Percentiles rank a stretch among this genome's conserved stretches.
Evolutionary conservation across 2,888 invertebrate species (phyloP).

Genomic region (Macrophya alboannulata): DNA sequence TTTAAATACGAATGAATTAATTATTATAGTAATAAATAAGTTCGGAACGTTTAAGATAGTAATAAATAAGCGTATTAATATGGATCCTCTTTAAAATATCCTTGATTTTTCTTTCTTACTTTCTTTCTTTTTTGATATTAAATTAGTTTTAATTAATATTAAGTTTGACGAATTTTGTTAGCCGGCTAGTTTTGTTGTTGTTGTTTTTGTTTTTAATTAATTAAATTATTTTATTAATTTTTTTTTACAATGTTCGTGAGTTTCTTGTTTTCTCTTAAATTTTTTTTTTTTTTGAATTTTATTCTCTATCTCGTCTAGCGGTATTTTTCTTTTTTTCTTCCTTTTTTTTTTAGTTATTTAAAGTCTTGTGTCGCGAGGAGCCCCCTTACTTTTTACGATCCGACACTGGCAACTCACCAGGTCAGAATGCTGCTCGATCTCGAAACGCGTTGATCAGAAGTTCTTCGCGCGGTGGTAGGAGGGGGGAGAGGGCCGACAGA

Average conservation of each 20-base stretch:
- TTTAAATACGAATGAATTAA: not conserved
- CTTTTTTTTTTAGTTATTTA: not conserved
- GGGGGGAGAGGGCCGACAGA: not conserved
- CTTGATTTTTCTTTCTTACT: no score
- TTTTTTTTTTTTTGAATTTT: not conserved
- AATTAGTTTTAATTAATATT: slow-evolving; percentile 31
- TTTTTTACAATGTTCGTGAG: not conserved
- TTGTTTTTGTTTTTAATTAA: not conserved
- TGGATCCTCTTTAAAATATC: slow-evolving; percentile 1
- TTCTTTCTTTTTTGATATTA: slow-evolving; percentile 8
- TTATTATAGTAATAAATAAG: slow-evolving; percentile 41
- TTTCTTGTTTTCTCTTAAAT: not conserved
- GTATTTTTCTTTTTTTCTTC: not conserved
- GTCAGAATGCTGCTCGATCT: slow-evolving; percentile 75
- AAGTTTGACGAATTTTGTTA: slow-evolving; percentile 8
- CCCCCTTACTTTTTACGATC: slow-evolving; percentile 70
- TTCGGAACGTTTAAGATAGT: slow-evolving; percentile 42
- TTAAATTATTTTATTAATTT: not conserved
- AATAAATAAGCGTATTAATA: slow-evolving; percentile 40
- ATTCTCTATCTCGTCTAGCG: slow-evolving; percentile 18
- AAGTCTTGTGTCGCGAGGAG: slow-evolving; percentile 49
- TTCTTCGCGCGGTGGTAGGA: slow-evolving; percentile 57
- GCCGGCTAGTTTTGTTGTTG: not conserved
- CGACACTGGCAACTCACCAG: slow-evolving; percentile 79
- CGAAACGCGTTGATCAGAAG: slow-evolving; percentile 60